Evolutionary conservation across 2,113 vertebrate genomes (phyloP).

Genomic region (Nothobranchius kuhntae): DNA sequence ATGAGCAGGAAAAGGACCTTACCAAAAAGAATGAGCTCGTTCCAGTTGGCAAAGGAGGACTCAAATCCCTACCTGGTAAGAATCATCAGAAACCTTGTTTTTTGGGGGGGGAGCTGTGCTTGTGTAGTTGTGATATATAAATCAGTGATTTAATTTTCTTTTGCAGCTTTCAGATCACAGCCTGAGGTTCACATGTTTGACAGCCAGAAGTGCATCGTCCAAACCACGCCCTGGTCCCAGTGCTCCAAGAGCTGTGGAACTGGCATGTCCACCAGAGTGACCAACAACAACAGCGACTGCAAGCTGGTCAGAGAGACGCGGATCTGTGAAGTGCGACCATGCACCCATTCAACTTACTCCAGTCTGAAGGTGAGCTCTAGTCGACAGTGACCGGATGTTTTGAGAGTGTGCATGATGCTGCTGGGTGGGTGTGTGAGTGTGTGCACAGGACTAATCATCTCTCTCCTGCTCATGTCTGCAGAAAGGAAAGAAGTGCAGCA

Average conservation of each 20-base stretch:
- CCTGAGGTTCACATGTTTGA: slow-evolving; percentile 84
- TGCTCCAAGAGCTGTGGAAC: slow-evolving; percentile 97
- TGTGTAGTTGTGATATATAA: neutral
- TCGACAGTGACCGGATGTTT: slow-evolving; percentile 1
- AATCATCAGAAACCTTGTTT: slow-evolving; percentile 14
- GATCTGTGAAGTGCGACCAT: slow-evolving; percentile 95
- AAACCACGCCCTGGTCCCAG: slow-evolving; percentile 97
- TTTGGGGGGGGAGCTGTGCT: neutral
- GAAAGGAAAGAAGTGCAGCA: slow-evolving; percentile 97
- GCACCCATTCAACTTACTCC: slow-evolving; percentile 86
- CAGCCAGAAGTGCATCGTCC: slow-evolving; percentile 91
- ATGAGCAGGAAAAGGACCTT: slow-evolving; percentile 86
- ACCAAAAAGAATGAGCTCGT: slow-evolving; percentile 94
- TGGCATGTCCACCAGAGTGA: slow-evolving; percentile 94
- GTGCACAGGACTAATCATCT: slow-evolving; percentile 22
- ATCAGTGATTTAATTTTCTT: slow-evolving; percentile 36
- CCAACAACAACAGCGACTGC: slow-evolving; percentile 93
- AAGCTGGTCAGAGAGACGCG: slow-evolving; percentile 93
- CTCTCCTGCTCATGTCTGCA: slow-evolving; percentile 65
- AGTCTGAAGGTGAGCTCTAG: slow-evolving; percentile 88
- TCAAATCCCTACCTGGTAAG: slow-evolving; percentile 93
- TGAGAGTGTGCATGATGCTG: neutral
- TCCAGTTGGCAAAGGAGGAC: slow-evolving; percentile 83
- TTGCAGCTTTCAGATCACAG: slow-evolving; percentile 74
- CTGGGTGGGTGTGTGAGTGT: neutral